Evolutionary conservation across 2,888 invertebrate species (phyloP), one percentile per base, ranked within the genome.

Genomic region (Parnassius mnemosyne): DNA sequence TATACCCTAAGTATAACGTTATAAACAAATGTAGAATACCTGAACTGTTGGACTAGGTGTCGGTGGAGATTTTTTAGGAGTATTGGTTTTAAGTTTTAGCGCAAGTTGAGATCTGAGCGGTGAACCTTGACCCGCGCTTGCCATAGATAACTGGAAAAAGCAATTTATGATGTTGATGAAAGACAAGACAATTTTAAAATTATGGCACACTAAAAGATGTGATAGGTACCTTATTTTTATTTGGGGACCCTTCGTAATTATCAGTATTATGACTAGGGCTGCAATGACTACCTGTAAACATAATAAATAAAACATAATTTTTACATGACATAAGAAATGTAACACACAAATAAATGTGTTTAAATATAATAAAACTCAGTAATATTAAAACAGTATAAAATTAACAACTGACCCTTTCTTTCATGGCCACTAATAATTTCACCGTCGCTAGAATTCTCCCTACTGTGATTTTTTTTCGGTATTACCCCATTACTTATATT

Each of bases 101-200:
- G 94, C 95, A 71, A 95, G 86, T 80, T 94, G 94, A 60, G 94
- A 94, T 71, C 96, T 92, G 60, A 95, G 87, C 3, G 96, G 96
- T 12, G 95, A 95, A 42, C 95, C 95, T 79, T 95, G 95, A 46
- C 95, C 95, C 64, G 93, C 93, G 75, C 92, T 91, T 13, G 93
- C 86, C 82, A 92, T 85, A 60, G 86, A 77, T 63, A 90, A 74
- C 92, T 92, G 73, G 75, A 82, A 83, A 34, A 34, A 34, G 34
- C 34, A 34, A 34, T 34, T 34, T 34, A 34, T 7, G 7, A 7
- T 5, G 34, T 34, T 5, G 34, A 34, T 34, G 34, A 34, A 34
- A 67, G 61, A 71, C 43, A 43, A 11, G 58, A n/a, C 10, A 51
- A 9, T 43, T 62, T 58, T 55, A 59, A 34, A 52, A 61, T 25